Base-by-base conservation (phyloP, 2,888 invertebrate genomes). In the Epistrophe grossulariae region DNA sequence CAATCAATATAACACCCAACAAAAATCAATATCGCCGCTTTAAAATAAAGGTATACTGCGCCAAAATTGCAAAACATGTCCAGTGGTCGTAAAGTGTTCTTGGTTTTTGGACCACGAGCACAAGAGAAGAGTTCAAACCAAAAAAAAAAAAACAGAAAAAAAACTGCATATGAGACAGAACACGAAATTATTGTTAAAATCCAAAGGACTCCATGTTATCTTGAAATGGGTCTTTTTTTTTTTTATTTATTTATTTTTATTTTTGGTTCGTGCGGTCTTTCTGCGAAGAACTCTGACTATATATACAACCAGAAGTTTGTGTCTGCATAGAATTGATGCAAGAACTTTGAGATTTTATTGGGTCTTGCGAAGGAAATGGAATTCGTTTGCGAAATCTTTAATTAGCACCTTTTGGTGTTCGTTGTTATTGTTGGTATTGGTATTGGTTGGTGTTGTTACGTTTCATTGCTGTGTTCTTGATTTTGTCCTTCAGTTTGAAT, bases 341-440 rank as follows among this genome's bases (percentile, higher is more conserved):
- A 70, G 60, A 82, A 82, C 62, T 79, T 24, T 45, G 68, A 71
- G 55, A 78, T 78, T 82, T 85, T 85, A 85, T 78, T 81, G 85
- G 78, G 40, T 50, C 74, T 64, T 48, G 11, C 40, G 10, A 62
- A 50, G 15, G 35, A 82, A 82, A 79, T 82, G 85, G 78, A 82
- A 82, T 85, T 82, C 82, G 73, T 82, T 85, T 74, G 74, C 70
- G 74, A 85, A 85, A 85, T 85, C 85, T 85, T 85, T 85, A 85
- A 85, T 85, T 85, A 85, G 85, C 85, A 85, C 85, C 85, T 85
- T 73, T 78, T 70, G 80, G 38, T 35, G 24, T 31, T 19, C 5
- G 43, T 52, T 71, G 11, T 76, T 72, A 43, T 38, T 60, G 43
- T 60, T 59, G 40, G 1, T 24, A 24, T 24, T 24, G 24, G 24